A percentile compares a stretch with the other conserved stretches of the same genome.
Evolutionary conservation across 1,140 invertebrate species (phyloP).

Genomic region (Drosophila guanche): DNA sequence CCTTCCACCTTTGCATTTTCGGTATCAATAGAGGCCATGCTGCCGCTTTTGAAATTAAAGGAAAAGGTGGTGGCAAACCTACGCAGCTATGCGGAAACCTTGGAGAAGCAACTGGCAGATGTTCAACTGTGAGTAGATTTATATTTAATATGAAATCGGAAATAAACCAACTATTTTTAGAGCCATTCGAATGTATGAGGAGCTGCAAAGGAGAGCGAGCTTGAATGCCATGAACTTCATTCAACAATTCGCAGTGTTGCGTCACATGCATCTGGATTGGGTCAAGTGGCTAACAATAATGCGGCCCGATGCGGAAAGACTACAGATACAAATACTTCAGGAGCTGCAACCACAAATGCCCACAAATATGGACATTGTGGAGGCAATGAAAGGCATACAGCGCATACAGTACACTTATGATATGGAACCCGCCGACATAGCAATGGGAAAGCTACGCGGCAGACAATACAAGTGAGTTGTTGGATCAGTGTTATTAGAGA

Average conservation of each 20-base stretch:
- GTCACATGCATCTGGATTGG: constrained; percentile 11
- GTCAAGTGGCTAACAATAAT: constrained; percentile 2
- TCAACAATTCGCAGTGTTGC: background rate
- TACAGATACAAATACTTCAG: background rate
- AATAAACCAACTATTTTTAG: background rate
- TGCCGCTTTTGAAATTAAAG: background rate
- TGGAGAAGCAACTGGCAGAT: background rate
- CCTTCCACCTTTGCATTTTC: too few species aligned
- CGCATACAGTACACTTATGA: too few species aligned
- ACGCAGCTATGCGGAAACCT: background rate
- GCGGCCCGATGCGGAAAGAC: background rate
- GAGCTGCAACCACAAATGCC: background rate
- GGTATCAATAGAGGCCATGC: background rate
- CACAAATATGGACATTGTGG: background rate
- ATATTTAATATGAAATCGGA: background rate
- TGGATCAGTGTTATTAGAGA: too few species aligned
- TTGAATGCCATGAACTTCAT: background rate
- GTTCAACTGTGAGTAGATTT: background rate
- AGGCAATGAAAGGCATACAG: too few species aligned
- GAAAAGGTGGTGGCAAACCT: background rate
- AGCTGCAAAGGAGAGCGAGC: too few species aligned
- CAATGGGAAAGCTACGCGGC: too few species aligned
- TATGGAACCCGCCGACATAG: too few species aligned
- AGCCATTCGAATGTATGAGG: background rate
- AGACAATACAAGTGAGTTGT: too few species aligned